Conservation (phyloP, 2,113 vertebrate species). For the Callospermophilus lateralis region DNA sequence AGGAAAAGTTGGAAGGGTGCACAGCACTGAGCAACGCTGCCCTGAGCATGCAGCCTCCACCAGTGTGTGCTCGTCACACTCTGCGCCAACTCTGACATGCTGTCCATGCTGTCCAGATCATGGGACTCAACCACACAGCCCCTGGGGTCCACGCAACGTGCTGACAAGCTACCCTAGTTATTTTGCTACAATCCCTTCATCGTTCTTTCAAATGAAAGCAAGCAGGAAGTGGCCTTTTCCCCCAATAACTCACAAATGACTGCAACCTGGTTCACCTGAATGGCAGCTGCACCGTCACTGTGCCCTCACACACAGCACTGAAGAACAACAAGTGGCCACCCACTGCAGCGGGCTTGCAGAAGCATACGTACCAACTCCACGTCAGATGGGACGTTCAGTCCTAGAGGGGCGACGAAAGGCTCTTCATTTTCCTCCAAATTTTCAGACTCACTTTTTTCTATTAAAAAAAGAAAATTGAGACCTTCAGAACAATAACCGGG, state of each 20-base stretch:
- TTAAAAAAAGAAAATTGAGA: constrained; percentile 20
- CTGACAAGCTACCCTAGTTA: background rate
- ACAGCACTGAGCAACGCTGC: background rate
- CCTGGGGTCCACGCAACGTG: background rate
- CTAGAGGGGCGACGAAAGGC: constrained; percentile 95
- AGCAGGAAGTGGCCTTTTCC: accelerated
- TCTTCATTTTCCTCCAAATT: constrained; percentile 94
- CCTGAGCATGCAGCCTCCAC: too few species aligned
- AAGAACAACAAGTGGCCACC: accelerated
- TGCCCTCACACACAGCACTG: too few species aligned
- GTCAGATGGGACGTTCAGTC: constrained; percentile 94
- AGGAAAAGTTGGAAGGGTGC: background rate
- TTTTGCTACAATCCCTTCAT: accelerated
- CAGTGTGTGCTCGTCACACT: accelerated
- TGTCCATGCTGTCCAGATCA: accelerated
- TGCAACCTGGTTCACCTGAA: accelerated
- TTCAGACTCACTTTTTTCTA: constrained; percentile 90
- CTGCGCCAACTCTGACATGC: background rate
- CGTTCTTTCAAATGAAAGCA: background rate
- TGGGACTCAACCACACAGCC: accelerated
- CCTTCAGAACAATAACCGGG: background rate
- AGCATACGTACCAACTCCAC: constrained; percentile 95
- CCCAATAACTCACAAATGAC: background rate
- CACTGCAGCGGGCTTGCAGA: accelerated
- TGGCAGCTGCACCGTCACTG: accelerated